Evolutionary conservation across 2,797 vertebrate genomes (phyloP).

Genomic region (Crenuchus spilurus): DNA sequence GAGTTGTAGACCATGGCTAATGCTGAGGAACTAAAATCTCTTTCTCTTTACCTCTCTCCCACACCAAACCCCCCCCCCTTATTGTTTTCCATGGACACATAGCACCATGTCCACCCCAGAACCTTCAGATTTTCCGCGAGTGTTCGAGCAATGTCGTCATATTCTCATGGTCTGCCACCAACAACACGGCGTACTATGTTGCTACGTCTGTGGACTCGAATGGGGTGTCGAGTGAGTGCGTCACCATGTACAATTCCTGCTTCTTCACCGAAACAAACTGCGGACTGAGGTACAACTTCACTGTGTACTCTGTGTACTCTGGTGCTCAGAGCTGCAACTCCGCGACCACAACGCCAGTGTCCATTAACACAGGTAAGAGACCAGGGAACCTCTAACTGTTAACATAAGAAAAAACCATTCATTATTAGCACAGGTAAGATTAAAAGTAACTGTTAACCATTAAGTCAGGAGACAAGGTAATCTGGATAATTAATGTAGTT

Average conservation of each 20-base stretch:
- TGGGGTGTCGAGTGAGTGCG: conserved; percentile 59
- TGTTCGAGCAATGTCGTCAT: conserved; percentile 73
- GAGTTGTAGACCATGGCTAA: background rate
- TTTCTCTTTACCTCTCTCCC: background rate
- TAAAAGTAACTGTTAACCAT: background rate
- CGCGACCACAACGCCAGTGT: conserved; percentile 53
- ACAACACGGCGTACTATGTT: conserved; percentile 72
- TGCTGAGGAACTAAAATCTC: background rate
- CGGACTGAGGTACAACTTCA: conserved; percentile 73
- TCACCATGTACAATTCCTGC: conserved; percentile 67
- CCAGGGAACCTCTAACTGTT: background rate
- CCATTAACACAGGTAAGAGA: conserved; percentile 70
- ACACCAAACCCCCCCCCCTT: background rate
- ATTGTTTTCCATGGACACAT: conserved; percentile 19
- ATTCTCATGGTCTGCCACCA: conserved; percentile 71
- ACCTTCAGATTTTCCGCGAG: conserved; percentile 45
- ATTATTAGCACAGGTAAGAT: background rate
- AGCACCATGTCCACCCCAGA: conserved; percentile 78
- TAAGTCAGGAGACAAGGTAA: background rate
- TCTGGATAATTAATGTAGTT: no score
- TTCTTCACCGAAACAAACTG: conserved; percentile 73
- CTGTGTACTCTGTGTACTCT: conserved; percentile 65
- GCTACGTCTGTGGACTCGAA: conserved; percentile 62
- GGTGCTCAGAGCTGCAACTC: conserved; percentile 61
- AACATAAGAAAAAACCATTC: background rate